Evolutionary conservation across 2,888 invertebrate genomes (phyloP), one percentile per base, ranked within the genome.

Genomic region (Drosophila mayaguana): DNA sequence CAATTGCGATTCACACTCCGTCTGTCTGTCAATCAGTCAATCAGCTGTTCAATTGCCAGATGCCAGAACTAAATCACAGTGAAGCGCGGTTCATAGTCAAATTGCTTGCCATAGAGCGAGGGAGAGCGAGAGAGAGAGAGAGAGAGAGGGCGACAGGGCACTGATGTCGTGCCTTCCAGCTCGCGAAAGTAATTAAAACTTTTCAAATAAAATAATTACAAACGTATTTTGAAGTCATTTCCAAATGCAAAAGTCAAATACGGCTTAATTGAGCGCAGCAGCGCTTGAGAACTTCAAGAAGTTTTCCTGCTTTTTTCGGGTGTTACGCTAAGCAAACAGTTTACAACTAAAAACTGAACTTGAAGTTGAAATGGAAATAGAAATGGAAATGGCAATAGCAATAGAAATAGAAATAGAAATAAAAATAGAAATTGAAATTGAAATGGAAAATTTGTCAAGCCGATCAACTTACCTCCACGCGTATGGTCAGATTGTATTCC

Each of bases 401-500:
- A n/a, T 18, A 6, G 11, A 28, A 48, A 9, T 28, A 12, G 8
- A 40, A 28, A 48, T 48, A 4, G 16, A 28, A 32, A 34, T 32
- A 9, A 0, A 34, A 51, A 51, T 18, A 6, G 11, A 28, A 48
- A 9, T 28, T 6, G 8, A 40, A 28, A 48, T 48, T 9, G 16
- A 28, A 32, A 34, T 32, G 14, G 0, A 34, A 51, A 51, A 51
- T 32, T 18, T 32, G 18, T 62, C 46, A 7, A 1, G n/a, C 16
- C 8, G 66, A 22, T 32, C 20, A 2, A 91, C 95, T 94, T 93
- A 98, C 98, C 97, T 98, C 98, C 60, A 98, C 98, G 92, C 98
- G 96, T 93, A 98, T 97, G 12, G 98, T 98, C 88, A 98, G 94
- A 94, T 98, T 98, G 93, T 98, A 98, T 92, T 98, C 98, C 94